Conservation (phyloP, 2,888 invertebrate species). For the Thymelicus sylvestris region DNA sequence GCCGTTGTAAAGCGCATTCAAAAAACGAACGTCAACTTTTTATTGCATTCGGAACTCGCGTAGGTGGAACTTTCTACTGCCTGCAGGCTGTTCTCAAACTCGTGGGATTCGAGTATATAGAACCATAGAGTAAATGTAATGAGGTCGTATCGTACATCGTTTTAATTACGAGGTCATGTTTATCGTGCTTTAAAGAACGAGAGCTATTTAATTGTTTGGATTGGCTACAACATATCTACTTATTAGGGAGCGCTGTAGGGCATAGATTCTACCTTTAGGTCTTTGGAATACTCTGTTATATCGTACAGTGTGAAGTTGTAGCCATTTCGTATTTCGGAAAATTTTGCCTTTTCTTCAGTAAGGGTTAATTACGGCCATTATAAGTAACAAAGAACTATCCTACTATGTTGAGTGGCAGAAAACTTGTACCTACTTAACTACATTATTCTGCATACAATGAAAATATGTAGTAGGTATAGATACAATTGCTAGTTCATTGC, state of each 20-base stretch:
- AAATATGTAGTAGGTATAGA: too few species aligned
- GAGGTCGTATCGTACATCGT: slow-evolving; percentile 28
- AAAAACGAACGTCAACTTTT: slow-evolving; percentile 66
- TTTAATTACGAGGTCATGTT: slow-evolving; percentile 32
- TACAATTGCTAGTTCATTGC: too few species aligned
- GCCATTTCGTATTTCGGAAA: too few species aligned
- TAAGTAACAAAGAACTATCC: too few species aligned
- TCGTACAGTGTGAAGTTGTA: too few species aligned
- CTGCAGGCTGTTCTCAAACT: slow-evolving; percentile 61
- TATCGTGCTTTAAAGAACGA: neutral
- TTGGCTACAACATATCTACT: neutral
- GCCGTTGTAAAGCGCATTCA: slow-evolving; percentile 63
- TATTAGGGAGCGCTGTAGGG: neutral
- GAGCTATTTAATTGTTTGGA: slow-evolving; percentile 5
- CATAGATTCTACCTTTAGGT: too few species aligned
- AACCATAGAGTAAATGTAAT: slow-evolving; percentile 35
- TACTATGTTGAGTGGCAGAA: too few species aligned
- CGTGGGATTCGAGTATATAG: slow-evolving; percentile 57
- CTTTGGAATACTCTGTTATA: too few species aligned
- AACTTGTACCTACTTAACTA: too few species aligned
- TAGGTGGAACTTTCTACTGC: slow-evolving; percentile 83
- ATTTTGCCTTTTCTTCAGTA: too few species aligned
- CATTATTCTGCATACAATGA: too few species aligned
- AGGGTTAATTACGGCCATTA: too few species aligned
- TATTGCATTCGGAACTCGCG: slow-evolving; percentile 59